Evolutionary conservation across 30 jellyfish, hydroid and myxozoan species (phyloP), one percentile per base, ranked within the genome.

Genomic region (Aurelia sp.): DNA sequence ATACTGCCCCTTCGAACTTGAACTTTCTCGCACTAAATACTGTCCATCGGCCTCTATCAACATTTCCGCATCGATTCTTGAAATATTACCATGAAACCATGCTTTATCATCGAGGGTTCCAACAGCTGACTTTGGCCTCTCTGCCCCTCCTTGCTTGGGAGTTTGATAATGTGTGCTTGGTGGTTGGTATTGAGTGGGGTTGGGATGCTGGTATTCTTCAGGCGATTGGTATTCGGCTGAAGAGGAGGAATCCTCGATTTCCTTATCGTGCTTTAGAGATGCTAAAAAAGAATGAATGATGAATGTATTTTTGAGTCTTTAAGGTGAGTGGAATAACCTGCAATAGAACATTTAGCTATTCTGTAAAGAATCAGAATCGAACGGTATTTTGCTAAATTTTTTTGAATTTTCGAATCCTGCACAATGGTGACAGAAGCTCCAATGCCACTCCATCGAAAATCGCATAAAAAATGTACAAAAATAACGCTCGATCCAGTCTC

Each of bases 21-120:
- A 76, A 51, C 89, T 84, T 60, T 94, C 99, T 50, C 99, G 80
- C 11, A 94, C 97, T n/a, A 94, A 58, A 78, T 83, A 94, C 51
- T 94, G 98, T 8, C 99, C 99, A 85, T 94, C 99, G 13, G 60
- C 30, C 22, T 84, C 91, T 67, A 94, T 67, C 71, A 94, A 76
- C 81, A 84, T 86, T 55, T 81, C 89, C 12, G 91, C 94, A 33
- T 67, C 93, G 11, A 52, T 64, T 53, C 99, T 84, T 15, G 90
- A 86, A n/a, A 94, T 78, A 15, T 72, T 78, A 3, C 99, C 99
- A 72, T 94, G 99, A 78, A 89, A 94, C 97, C 97, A 94, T 4
- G 93, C 61, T 65, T 88, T 62, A 24, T 88, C 64, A 31, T 83
- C 74, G 0, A 83, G 80, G 2, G 76, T 72, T n/a, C 92, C 92